Evolutionary conservation across 1,140 invertebrate genomes (phyloP), one percentile per base, ranked within the genome.

Genomic region (Linepithema humile): DNA sequence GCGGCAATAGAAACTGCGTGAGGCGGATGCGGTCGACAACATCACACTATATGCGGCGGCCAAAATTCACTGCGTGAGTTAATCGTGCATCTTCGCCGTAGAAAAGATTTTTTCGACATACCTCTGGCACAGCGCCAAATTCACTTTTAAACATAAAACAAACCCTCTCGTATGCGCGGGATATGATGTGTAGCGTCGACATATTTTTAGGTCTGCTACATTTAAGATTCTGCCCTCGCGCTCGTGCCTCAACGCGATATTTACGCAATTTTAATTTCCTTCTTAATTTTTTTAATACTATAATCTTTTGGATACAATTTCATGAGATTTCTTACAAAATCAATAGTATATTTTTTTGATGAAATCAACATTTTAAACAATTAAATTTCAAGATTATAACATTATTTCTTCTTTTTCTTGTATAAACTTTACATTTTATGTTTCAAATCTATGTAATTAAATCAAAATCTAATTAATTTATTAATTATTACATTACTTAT

Each of bases 161-260:
- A 84, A 80, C 69, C 64, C 75, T 57, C 64, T 69, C 32, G 23
- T 67, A 32, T 35, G 43, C 15, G 45, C 10, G n/a, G 23, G 23
- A 23, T 57, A 60, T 50, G 72, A 87, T 84, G 57, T 57, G 12
- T 59, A 82, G 72, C 64, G 74, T 59, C 85, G 69, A 83, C 80
- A 88, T 91, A 91, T 91, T 91, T 91, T 91, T 91, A 91, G 90
- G 72, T 50, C 15, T 38, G 50, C 64, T 70, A 85, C 77, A 84
- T 84, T 57, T 55, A 85, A 89, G 69, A 62, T 77, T 80, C 35
- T 82, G 43, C 60, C 57, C 75, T 64, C 23, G 60, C 67, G 43
- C 55, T 69, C 57, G 35, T 57, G 26, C 4, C 62, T 43, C 7
- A n/a, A n/a, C 17, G 69, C 17, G n/a, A 48, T 32, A 3, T 74